These are phyloP conservation scores for Ictalurus furcatus DNA, from an alignment of 2,113 vertebrate species.

Conservation along the genomic window DNA sequence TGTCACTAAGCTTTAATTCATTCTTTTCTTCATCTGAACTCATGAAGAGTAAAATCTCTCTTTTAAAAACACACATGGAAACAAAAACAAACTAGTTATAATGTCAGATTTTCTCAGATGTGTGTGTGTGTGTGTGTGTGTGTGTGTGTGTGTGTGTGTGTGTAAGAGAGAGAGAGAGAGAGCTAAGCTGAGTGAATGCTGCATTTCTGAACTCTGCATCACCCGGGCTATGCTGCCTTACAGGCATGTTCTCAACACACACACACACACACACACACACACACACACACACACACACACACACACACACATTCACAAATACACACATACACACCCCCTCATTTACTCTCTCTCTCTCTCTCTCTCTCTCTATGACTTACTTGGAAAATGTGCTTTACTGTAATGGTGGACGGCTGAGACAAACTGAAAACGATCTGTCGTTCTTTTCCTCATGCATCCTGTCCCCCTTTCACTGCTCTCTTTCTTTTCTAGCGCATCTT, in stretches of 20 bases:
- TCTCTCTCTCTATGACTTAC: neutral
- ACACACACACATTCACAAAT: neutral
- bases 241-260: conserved; percentile 48
- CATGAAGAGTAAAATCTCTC: conserved; percentile 8
- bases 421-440: conserved; percentile 17
- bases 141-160: neutral
- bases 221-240: conserved; percentile 65
- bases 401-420: conserved; percentile 28
- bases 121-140: neutral
- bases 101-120: neutral
- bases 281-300: neutral
- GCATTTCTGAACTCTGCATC: conserved; percentile 67
- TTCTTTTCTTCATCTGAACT: conserved; percentile 53
- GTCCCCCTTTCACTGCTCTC: conserved; percentile 2
- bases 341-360: neutral
- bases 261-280: conserved; percentile 23
- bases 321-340: neutral
- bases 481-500: neutral
- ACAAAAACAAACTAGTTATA: conserved; percentile 7
- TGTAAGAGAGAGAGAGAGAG: conserved; percentile 15
- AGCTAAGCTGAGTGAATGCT: conserved; percentile 24
- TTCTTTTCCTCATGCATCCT: neutral
- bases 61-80: neutral
- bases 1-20: conserved; percentile 4
- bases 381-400: neutral